Evolutionary conservation across 2,113 vertebrate species (phyloP).

Genomic region (Accipiter cooperii): DNA sequence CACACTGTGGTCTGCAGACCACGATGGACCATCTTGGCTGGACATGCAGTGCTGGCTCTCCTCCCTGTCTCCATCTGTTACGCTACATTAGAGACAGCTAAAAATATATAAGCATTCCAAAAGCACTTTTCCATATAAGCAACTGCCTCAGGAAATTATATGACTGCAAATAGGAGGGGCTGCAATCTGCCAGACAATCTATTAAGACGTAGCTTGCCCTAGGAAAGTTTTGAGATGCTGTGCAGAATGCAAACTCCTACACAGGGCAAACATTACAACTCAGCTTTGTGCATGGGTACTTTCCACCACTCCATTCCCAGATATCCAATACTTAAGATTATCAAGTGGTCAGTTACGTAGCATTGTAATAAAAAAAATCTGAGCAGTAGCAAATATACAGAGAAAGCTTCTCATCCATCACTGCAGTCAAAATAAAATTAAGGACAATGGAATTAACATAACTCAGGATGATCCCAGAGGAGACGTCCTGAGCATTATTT

Average conservation of each 20-base stretch:
- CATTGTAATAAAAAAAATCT: not conserved
- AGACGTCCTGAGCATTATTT: not conserved
- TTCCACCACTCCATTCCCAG: not conserved
- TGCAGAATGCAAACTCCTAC: not conserved
- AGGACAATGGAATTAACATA: not conserved
- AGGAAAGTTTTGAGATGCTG: not conserved
- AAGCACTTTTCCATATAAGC: slow-evolving; percentile 53
- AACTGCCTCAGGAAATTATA: slow-evolving; percentile 41
- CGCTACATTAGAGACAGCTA: slow-evolving; percentile 37
- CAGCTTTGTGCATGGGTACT: not conserved
- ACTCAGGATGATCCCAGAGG: not conserved
- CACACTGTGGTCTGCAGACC: not conserved
- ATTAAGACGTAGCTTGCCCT: not conserved
- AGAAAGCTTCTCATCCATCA: not conserved
- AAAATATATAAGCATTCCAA: slow-evolving; percentile 57
- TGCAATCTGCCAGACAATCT: slow-evolving; percentile 9
- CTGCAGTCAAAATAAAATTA: not conserved
- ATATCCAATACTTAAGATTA: not conserved
- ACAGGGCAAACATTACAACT: not conserved
- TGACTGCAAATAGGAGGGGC: not conserved
- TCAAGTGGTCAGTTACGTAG: not conserved
- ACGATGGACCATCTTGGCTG: slow-evolving; percentile 17
- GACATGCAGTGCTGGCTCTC: slow-evolving; percentile 23
- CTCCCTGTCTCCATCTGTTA: slow-evolving; percentile 50
- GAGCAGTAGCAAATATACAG: not conserved